These are phyloP conservation scores for Cotesia vestalis DNA, from an alignment of 1,140 invertebrate species.

Conservation along the genomic window DNA sequence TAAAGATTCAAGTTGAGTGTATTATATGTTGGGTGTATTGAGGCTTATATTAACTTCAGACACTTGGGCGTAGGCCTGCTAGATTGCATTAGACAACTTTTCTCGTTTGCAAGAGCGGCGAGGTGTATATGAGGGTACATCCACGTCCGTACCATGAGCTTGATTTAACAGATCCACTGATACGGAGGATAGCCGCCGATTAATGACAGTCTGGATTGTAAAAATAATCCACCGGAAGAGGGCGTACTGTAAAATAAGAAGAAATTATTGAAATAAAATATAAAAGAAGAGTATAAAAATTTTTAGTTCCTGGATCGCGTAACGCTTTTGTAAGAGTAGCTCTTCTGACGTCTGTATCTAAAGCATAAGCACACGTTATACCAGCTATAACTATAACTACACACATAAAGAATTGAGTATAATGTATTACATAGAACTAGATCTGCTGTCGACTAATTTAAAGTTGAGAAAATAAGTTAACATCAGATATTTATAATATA, in stretches of 20 bases:
- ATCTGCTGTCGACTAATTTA: too few species aligned
- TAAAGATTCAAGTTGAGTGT: neutral
- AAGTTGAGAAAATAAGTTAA: too few species aligned
- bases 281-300: neutral
- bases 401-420: too few species aligned
- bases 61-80: constrained; percentile 15
- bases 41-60: neutral
- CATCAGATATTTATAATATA: too few species aligned
- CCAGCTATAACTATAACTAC: too few species aligned
- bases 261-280: too few species aligned
- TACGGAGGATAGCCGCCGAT: neutral
- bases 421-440: too few species aligned
- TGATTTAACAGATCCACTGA: constrained; percentile 3
- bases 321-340: constrained; percentile 22
- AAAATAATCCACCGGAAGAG: constrained; percentile 34
- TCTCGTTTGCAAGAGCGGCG: too few species aligned
- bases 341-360: neutral
- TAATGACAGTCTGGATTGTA: constrained; percentile 24
- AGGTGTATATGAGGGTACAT: too few species aligned
- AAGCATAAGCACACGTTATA: too few species aligned
- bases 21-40: neutral
- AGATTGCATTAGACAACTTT: too few species aligned
- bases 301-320: constrained; percentile 35
- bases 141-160: too few species aligned
- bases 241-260: constrained; percentile 8